Percentiles rank a stretch among this genome's conserved stretches.
These are phyloP conservation scores for Cuniculus paca DNA, from an alignment of 2,797 vertebrate species.

Conservation along the genomic window DNA sequence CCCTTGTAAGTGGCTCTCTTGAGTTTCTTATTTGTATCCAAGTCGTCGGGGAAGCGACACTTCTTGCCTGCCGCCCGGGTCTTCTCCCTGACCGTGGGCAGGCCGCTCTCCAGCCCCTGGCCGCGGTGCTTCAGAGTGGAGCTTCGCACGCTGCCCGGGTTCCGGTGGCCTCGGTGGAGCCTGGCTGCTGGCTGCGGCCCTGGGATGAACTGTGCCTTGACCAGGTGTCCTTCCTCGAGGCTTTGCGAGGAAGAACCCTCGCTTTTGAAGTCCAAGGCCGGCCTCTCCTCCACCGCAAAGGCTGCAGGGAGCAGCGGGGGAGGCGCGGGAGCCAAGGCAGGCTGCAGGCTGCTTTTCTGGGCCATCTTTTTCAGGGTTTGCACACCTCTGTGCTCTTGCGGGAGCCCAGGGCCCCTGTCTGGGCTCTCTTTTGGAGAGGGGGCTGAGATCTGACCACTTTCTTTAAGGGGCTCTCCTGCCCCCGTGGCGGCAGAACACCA, in stretches of 20 bases:
- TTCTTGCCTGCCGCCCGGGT: slow-evolving; percentile 86
- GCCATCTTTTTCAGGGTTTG: slow-evolving; percentile 87
- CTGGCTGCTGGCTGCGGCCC: slow-evolving; percentile 88
- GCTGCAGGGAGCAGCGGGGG: slow-evolving; percentile 50
- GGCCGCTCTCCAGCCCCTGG: slow-evolving; percentile 83
- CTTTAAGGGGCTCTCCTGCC: slow-evolving; percentile 85
- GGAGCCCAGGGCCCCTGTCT: slow-evolving; percentile 71
- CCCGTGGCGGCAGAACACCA: not conserved
- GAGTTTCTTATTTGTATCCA: slow-evolving; percentile 89
- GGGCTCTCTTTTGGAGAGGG: slow-evolving; percentile 87
- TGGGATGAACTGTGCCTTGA: slow-evolving; percentile 88
- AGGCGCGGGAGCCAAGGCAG: not conserved
- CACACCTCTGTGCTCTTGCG: slow-evolving; percentile 86
- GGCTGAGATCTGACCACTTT: slow-evolving; percentile 73
- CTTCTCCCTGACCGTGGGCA: slow-evolving; percentile 87
- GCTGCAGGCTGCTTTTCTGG: slow-evolving; percentile 86
- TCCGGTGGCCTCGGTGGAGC: slow-evolving; percentile 89
- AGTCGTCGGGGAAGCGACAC: slow-evolving; percentile 88
- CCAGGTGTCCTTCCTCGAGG: slow-evolving; percentile 90
- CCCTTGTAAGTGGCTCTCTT: slow-evolving; percentile 89
- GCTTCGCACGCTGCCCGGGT: slow-evolving; percentile 88
- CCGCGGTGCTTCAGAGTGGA: slow-evolving; percentile 80
- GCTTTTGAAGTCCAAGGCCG: slow-evolving; percentile 88
- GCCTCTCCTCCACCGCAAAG: slow-evolving; percentile 82
- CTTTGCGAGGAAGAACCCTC: slow-evolving; percentile 92